A percentile compares a stretch with the other conserved stretches of the same genome.
Evolutionary conservation across 2,113 vertebrate genomes (phyloP).

Genomic region (Spea bombifrons): DNA sequence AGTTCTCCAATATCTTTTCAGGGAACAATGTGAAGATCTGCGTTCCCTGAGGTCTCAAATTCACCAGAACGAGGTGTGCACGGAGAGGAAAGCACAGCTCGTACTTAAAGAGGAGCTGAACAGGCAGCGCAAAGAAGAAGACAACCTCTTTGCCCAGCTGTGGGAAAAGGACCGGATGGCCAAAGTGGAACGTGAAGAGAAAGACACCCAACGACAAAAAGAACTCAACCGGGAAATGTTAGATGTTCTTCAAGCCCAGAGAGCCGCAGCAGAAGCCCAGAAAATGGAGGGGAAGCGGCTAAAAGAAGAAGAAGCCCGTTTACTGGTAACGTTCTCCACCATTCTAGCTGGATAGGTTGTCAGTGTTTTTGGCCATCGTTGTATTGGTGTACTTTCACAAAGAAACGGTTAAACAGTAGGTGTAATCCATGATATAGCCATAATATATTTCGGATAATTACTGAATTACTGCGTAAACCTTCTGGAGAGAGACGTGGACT

Average conservation of each 20-base stretch:
- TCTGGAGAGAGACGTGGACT: too few species aligned
- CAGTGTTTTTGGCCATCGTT: too few species aligned
- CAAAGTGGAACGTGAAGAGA: slow-evolving; percentile 64
- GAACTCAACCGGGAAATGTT: slow-evolving; percentile 50
- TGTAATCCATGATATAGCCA: too few species aligned
- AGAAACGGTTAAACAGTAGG: too few species aligned
- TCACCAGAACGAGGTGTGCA: slow-evolving; percentile 58
- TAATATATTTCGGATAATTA: too few species aligned
- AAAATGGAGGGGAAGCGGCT: slow-evolving; percentile 53
- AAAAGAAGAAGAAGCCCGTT: slow-evolving; percentile 71
- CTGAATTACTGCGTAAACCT: too few species aligned
- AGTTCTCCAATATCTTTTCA: slow-evolving; percentile 50
- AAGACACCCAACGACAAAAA: slow-evolving; percentile 43
- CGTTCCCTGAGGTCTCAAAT: slow-evolving; percentile 51
- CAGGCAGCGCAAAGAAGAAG: slow-evolving; percentile 62
- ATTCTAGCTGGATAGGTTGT: too few species aligned
- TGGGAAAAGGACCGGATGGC: slow-evolving; percentile 74
- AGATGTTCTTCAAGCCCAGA: slow-evolving; percentile 57
- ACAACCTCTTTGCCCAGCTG: slow-evolving; percentile 67
- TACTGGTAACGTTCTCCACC: slow-evolving; percentile 64
- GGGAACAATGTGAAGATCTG: slow-evolving; percentile 74
- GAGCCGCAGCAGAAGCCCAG: slow-evolving; percentile 54
- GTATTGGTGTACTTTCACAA: too few species aligned
- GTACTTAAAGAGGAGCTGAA: slow-evolving; percentile 58
- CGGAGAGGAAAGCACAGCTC: slow-evolving; percentile 71